These are phyloP conservation scores for Pelobates cultripes DNA, from an alignment of 2,797 vertebrate genomes.

Conservation along the genomic window DNA sequence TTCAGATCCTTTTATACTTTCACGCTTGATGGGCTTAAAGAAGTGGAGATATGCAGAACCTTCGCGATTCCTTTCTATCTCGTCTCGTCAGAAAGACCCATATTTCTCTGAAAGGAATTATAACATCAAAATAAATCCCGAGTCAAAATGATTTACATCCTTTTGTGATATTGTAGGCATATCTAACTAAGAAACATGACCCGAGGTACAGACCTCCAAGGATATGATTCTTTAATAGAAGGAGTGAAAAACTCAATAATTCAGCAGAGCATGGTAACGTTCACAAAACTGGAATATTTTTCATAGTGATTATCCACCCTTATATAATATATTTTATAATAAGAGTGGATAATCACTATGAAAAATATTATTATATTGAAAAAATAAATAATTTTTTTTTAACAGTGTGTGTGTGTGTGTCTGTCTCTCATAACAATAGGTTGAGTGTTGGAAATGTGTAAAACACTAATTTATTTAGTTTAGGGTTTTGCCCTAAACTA, in stretches of 20 bases:
- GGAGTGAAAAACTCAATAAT: neutral
- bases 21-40: slow-evolving; percentile 41
- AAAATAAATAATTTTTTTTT: too few species aligned
- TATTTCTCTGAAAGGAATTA: slow-evolving; percentile 10
- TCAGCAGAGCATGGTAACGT: neutral
- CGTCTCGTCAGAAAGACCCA: neutral
- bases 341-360: too few species aligned
- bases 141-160: slow-evolving; percentile 24
- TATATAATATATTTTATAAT: too few species aligned
- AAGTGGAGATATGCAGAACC: slow-evolving; percentile 14
- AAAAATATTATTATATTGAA: too few species aligned
- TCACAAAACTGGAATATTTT: neutral
- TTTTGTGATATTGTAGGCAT: slow-evolving; percentile 13
- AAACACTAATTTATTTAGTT: too few species aligned
- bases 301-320: neutral
- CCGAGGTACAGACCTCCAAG: neutral
- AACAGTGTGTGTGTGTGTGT: too few species aligned
- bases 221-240: neutral
- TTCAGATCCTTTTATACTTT: slow-evolving; percentile 28
- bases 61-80: slow-evolving; percentile 24
- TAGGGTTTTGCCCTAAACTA: too few species aligned
- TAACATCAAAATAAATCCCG: slow-evolving; percentile 22
- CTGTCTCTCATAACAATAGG: too few species aligned
- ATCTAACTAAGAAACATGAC: slow-evolving; percentile 11
- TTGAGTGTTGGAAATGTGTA: too few species aligned